These are phyloP conservation scores for Holocentrus rufus DNA, from an alignment of 2,797 vertebrate genomes.

Conservation along the genomic window DNA sequence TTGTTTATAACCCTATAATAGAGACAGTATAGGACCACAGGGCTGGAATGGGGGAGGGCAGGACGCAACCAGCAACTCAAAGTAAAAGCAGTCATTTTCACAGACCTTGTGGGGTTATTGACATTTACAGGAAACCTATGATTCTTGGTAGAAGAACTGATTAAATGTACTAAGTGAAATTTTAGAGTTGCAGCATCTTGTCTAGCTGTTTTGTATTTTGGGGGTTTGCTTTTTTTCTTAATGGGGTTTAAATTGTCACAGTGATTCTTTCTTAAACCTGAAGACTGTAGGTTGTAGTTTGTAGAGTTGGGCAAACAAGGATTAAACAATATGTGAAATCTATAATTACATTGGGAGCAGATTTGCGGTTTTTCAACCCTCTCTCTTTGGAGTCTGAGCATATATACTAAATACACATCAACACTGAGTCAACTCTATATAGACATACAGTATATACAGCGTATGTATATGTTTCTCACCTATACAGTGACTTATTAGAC, in stretches of 20 bases:
- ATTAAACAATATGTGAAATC: conserved; percentile 63
- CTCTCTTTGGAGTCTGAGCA: conserved; percentile 55
- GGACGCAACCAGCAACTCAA: conserved; percentile 65
- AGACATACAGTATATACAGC: too few relatives aligned
- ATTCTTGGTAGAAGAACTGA: conserved; percentile 11
- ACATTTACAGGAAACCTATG: conserved; percentile 34
- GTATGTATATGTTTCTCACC: too few relatives aligned
- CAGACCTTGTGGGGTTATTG: conserved; percentile 38
- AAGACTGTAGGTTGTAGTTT: conserved; percentile 54
- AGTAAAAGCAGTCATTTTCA: conserved; percentile 68
- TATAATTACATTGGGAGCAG: conserved; percentile 66
- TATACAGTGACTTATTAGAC: conserved; percentile 6
- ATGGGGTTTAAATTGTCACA: conserved; percentile 31
- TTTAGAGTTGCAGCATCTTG: neutral
- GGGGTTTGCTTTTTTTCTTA: conserved; percentile 5
- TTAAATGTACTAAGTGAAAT: conserved; percentile 13
- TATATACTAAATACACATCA: conserved; percentile 54
- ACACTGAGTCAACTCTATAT: conserved; percentile 37
- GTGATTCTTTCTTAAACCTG: conserved; percentile 31
- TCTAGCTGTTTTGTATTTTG: neutral
- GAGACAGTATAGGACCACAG: conserved; percentile 80
- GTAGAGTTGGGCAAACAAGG: conserved; percentile 39
- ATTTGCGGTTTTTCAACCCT: conserved; percentile 57
- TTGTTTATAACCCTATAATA: conserved; percentile 86
- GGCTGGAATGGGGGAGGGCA: conserved; percentile 61